phyloP scores from a whole-genome alignment of 2,113 vertebrate species.

The Felis chaus region DNA sequence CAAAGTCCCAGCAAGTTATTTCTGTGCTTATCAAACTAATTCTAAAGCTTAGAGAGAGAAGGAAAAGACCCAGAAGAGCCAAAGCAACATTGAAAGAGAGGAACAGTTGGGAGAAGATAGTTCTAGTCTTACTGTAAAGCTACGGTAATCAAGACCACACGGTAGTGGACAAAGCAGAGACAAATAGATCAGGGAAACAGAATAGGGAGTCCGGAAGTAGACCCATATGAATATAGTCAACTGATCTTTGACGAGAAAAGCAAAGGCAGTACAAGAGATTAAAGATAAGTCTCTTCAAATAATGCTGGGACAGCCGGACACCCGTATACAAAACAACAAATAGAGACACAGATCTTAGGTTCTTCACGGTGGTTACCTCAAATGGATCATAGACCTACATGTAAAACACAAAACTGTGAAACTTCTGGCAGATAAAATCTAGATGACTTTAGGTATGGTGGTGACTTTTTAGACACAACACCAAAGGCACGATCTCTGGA shows the following conservation, averaged over 20 bases:
- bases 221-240: neutral
- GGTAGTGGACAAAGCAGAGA: neutral
- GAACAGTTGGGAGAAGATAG: neutral
- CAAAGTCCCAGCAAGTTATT: neutral
- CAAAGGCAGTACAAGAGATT: neutral
- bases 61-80: neutral
- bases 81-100: neutral
- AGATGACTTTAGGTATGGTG: neutral
- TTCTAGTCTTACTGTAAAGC: neutral
- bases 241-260: neutral
- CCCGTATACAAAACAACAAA: neutral
- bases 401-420: neutral
- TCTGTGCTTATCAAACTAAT: neutral
- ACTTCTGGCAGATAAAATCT: neutral
- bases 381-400: neutral
- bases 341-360: neutral
- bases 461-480: neutral
- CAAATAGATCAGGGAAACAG: neutral
- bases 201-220: neutral
- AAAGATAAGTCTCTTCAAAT: neutral
- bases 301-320: neutral
- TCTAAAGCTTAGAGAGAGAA: neutral
- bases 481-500: neutral
- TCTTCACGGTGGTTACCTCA: neutral
- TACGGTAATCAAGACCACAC: neutral